phyloP scores from a whole-genome alignment of 2,113 vertebrate genomes.

The Heterotis niloticus region DNA sequence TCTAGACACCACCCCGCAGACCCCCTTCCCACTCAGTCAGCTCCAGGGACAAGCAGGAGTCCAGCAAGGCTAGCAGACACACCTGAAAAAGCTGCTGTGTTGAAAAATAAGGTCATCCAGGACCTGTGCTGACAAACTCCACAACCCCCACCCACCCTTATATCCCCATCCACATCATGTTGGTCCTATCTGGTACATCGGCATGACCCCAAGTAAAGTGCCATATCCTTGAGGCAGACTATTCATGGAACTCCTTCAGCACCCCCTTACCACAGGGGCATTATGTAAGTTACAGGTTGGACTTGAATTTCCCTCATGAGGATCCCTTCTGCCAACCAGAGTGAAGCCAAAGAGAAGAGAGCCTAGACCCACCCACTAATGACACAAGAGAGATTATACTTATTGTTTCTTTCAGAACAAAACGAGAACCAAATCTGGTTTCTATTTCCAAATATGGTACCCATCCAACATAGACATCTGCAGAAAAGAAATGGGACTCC shows the following conservation, averaged over 20 bases:
- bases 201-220: neutral
- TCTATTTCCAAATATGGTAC: too few relatives aligned
- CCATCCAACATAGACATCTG: too few relatives aligned
- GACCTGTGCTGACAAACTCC: neutral
- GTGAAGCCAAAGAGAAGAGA: neutral
- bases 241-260: neutral
- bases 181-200: conserved; percentile 1
- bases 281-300: neutral
- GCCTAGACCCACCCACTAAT: conserved; percentile 1
- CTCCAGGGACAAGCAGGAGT: neutral
- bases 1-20: too few relatives aligned
- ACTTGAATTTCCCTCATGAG: neutral
- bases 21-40: neutral
- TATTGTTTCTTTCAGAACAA: neutral
- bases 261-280: neutral
- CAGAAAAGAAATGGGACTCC: too few relatives aligned
- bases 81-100: neutral
- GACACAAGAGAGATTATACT: neutral
- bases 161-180: neutral
- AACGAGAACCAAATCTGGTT: neutral
- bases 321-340: neutral
- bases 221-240: neutral
- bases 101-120: neutral
- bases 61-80: neutral
- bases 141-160: neutral